phyloP scores from a whole-genome alignment of 1,140 invertebrate genomes.

The fruit fly (Drosophila melanogaster) region Release_6_plus_ISO1_MT NT_033777.3:16523001-16523500 shows the following conservation, averaged over 20 bases:
- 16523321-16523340: constrained; percentile 52
- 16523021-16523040: constrained; percentile 64
- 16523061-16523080: constrained; percentile 55
- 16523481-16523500: constrained; percentile 31
- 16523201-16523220: constrained; percentile 46
- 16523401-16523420: constrained; percentile 76
- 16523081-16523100: constrained; percentile 66
- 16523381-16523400: constrained; percentile 62
- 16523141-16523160: constrained; percentile 21
- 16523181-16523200: constrained; percentile 58
- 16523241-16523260: constrained; percentile 7
- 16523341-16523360: constrained; percentile 75
- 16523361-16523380: constrained; percentile 38
- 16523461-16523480: constrained; percentile 6
- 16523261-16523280: constrained; percentile 14
- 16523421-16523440: constrained; percentile 74
- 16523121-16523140: constrained; percentile 79
- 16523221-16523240: constrained; percentile 6
- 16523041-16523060: constrained; percentile 66
- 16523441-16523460: constrained; percentile 35
- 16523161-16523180: constrained; percentile 63
- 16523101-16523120: constrained; percentile 68
- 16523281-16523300: background rate
- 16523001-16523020: constrained; percentile 46
- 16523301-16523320: background rate